These are phyloP conservation scores for Lasioglossum vierecki DNA, from an alignment of 2,888 invertebrate species.

Conservation along the genomic window DNA sequence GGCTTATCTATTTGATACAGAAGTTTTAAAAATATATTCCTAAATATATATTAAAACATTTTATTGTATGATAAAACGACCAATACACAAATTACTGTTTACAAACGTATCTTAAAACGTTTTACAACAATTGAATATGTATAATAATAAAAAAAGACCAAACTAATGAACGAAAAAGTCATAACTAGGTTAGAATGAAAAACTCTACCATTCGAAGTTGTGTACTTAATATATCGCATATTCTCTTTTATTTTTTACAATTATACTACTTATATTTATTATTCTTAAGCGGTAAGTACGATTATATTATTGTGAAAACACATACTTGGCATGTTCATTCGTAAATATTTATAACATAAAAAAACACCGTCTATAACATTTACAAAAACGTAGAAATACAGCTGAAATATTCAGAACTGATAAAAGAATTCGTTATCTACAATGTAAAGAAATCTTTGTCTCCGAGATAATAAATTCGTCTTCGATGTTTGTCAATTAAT, in stretches of 20 bases:
- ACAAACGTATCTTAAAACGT: neutral
- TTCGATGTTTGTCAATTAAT: neutral
- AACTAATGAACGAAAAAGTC: neutral
- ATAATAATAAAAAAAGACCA: neutral
- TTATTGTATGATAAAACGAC: neutral
- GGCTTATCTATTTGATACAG: neutral
- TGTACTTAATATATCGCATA: neutral
- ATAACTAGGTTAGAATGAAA: slow-evolving; percentile 43
- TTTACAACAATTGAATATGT: neutral
- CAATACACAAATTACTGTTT: neutral
- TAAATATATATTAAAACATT: neutral
- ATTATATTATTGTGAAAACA: neutral
- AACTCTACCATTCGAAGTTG: neutral
- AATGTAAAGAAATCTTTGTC: slow-evolving; percentile 22
- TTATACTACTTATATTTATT: slow-evolving; percentile 1
- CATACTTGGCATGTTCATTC: slow-evolving; percentile 9
- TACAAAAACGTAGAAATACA: neutral
- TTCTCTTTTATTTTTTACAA: slow-evolving; percentile 15
- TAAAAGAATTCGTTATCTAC: slow-evolving; percentile 39
- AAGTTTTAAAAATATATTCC: slow-evolving; percentile 9
- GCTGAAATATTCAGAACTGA: slow-evolving; percentile 13
- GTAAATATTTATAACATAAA: slow-evolving; percentile 12
- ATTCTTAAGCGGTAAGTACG: neutral
- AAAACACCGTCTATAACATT: neutral
- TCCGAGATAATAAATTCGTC: slow-evolving; percentile 14